Percentiles rank a stretch among this genome's conserved stretches.
These are phyloP conservation scores for Plumapathes pennacea DNA, from an alignment of 92 coral and sea anemone genomes.

Conservation along the genomic window DNA sequence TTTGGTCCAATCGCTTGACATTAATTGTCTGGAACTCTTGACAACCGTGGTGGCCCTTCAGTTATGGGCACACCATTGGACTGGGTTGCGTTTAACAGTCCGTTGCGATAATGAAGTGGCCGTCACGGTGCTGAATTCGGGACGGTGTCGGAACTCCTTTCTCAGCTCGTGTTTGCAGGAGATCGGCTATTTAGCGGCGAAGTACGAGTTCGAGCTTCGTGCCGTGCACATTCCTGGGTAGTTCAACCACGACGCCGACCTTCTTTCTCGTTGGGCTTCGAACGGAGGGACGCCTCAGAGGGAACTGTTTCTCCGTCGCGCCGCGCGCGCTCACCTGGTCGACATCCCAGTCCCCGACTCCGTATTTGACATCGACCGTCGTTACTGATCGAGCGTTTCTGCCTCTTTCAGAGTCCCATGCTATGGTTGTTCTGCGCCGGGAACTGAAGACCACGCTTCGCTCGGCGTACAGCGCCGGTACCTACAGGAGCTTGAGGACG, in stretches of 20 bases:
- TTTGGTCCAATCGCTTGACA: constrained; percentile 7
- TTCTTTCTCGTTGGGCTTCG: constrained; percentile 25
- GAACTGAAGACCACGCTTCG: constrained; percentile 10
- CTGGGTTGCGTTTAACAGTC: not conserved
- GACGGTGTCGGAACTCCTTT: constrained; percentile 18
- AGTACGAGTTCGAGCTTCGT: constrained; percentile 22
- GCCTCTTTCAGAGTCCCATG: not conserved
- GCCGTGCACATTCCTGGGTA: constrained; percentile 36
- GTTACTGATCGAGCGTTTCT: too few relatives aligned
- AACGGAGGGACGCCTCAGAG: too few relatives aligned
- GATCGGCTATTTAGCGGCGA: constrained; percentile 25
- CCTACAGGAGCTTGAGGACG: constrained; percentile 5
- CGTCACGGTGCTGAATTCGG: constrained; percentile 21
- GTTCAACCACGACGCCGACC: constrained; percentile 10
- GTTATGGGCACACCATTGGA: constrained; percentile 25
- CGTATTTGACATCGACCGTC: too few relatives aligned
- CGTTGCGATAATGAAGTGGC: constrained; percentile 24
- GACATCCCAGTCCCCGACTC: not conserved
- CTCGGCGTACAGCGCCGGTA: constrained; percentile 15
- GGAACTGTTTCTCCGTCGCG: not conserved
- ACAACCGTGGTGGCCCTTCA: constrained; percentile 26
- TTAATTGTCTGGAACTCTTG: constrained; percentile 5
- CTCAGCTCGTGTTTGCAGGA: constrained; percentile 31
- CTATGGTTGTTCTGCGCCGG: not conserved
- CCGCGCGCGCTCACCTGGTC: too few relatives aligned